phyloP scores from a whole-genome alignment of 2,888 invertebrate species.

The Dendrolimus houi region DNA sequence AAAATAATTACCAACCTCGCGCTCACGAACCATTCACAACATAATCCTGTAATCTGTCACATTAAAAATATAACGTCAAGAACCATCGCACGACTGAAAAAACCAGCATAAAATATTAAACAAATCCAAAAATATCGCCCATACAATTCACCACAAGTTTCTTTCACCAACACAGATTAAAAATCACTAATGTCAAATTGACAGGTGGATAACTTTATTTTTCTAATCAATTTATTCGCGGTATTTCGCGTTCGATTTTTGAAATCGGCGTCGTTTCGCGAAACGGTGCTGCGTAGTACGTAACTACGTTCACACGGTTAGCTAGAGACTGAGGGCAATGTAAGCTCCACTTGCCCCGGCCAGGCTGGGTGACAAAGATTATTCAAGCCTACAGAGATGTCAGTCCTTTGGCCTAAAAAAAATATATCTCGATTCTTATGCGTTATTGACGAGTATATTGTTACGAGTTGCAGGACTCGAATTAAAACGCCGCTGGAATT shows the following conservation, averaged over 20 bases:
- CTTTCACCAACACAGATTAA: not conserved
- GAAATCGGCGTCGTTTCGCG: conserved; percentile 22
- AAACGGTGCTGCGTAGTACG: conserved; percentile 14
- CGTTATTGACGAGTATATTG: no score
- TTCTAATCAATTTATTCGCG: not conserved
- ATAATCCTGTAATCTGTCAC: conserved; percentile 23
- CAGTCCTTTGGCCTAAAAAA: no score
- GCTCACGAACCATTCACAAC: conserved; percentile 26
- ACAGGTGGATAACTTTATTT: not conserved
- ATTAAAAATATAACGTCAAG: conserved; percentile 8
- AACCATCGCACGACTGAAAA: not conserved
- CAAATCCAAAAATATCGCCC: not conserved
- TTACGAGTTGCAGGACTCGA: no score
- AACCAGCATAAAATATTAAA: not conserved
- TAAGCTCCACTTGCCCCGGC: conserved; percentile 62
- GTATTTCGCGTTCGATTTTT: conserved; percentile 35
- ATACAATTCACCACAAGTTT: no score
- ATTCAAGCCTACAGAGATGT: conserved; percentile 4
- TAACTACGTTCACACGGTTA: conserved; percentile 26
- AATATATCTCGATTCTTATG: no score
- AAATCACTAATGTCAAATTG: not conserved
- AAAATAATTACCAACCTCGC: conserved; percentile 19
- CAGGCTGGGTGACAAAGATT: conserved; percentile 55
- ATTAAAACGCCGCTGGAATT: no score
- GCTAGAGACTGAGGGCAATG: conserved; percentile 62